phyloP scores from a whole-genome alignment of 30 jellyfish, hydroid and myxozoan species.

The Chrysaora quinquecirrha region DNA sequence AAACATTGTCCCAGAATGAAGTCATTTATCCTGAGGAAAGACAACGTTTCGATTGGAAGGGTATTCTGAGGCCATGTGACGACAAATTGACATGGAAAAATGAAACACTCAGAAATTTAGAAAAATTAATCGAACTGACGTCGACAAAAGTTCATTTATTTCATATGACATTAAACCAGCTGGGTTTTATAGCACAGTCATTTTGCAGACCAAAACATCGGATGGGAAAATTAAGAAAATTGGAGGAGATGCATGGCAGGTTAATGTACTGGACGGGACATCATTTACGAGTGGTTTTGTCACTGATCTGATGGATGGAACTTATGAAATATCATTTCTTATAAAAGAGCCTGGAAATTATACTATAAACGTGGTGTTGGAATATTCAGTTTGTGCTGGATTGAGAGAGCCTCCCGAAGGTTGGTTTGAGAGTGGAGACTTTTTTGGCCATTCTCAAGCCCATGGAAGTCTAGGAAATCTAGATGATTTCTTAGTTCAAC shows the following conservation, averaged over 20 bases:
- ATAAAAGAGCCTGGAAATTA: slow-evolving; percentile 29
- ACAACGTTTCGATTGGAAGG: slow-evolving; percentile 2
- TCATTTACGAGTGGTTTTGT: slow-evolving; percentile 4
- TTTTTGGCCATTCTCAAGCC: slow-evolving; percentile 56
- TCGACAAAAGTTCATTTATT: not conserved
- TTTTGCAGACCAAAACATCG: slow-evolving; percentile 28
- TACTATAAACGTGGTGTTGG: slow-evolving; percentile 21
- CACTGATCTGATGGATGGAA: slow-evolving; percentile 61
- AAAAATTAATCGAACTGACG: not conserved
- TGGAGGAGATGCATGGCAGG: slow-evolving; percentile 83
- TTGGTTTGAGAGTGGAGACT: slow-evolving; percentile 64
- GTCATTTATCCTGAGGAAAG: not conserved
- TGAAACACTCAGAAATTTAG: not conserved
- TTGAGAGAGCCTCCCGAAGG: slow-evolving; percentile 70
- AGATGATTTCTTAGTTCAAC: slow-evolving; percentile 12
- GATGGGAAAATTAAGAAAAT: slow-evolving; percentile 26
- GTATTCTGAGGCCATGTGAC: not conserved
- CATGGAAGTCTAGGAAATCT: slow-evolving; percentile 10
- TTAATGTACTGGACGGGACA: not conserved
- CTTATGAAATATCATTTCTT: slow-evolving; percentile 24
- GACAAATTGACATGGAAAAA: not conserved
- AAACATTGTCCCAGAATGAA: too few species aligned
- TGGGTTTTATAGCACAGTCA: slow-evolving; percentile 13
- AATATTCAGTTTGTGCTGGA: slow-evolving; percentile 51
- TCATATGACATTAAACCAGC: not conserved